phyloP scores from a whole-genome alignment of 2,113 vertebrate genomes.

The Nettapus auritus region DNA sequence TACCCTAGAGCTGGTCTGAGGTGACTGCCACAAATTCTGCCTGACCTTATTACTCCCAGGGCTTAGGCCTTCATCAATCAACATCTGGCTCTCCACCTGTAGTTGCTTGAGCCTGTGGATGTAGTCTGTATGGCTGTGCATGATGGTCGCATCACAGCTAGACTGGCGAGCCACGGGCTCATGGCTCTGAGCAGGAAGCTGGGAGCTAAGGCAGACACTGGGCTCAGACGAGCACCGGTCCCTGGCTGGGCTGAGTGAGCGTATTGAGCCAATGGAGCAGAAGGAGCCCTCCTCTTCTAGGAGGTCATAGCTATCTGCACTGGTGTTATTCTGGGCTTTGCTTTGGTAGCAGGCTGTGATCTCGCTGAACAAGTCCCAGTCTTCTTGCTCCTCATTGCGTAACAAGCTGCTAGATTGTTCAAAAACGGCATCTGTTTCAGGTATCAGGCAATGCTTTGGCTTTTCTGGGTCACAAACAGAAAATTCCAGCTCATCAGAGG shows the following conservation, averaged over 20 bases:
- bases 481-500: conserved; percentile 77
- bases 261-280: conserved; percentile 46
- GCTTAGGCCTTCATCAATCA: conserved; percentile 59
- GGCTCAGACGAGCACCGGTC: conserved; percentile 77
- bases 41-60: conserved; percentile 2
- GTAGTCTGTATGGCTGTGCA: conserved; percentile 42
- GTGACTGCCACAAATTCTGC: conserved; percentile 60
- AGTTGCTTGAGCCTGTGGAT: conserved; percentile 70
- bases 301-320: conserved; percentile 65
- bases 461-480: conserved; percentile 59
- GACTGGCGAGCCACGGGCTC: conserved; percentile 76
- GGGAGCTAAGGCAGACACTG: conserved; percentile 74
- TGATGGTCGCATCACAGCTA: conserved; percentile 78
- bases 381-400: conserved; percentile 49
- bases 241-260: conserved; percentile 50
- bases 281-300: conserved; percentile 71
- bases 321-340: conserved; percentile 23
- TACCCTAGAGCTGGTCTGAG: conserved; percentile 46
- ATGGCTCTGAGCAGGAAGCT: conserved; percentile 28
- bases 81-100: conserved; percentile 67
- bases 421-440: conserved; percentile 65
- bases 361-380: conserved; percentile 75
- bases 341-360: conserved; percentile 73
- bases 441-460: conserved; percentile 9
- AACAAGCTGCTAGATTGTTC: conserved; percentile 49